Conservation (phyloP, 1,140 invertebrate genomes). For the Polyergus mexicanus region DNA sequence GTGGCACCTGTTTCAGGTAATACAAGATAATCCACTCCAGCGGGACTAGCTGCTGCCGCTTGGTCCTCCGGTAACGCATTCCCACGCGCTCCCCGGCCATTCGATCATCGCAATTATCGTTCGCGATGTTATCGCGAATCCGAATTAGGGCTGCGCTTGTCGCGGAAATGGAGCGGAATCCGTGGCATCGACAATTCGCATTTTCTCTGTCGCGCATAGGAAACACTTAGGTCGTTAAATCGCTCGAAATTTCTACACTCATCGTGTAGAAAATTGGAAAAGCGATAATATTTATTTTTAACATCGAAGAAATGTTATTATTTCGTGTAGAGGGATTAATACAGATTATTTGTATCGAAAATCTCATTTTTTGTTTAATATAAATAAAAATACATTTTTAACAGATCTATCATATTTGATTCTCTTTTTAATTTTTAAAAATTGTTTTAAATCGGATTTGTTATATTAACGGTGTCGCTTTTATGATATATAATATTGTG, state of each 20-base stretch:
- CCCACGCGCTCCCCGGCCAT: constrained; percentile 4
- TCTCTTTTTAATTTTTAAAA: not conserved
- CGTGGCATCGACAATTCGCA: not conserved
- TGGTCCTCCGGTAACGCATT: constrained; percentile 17
- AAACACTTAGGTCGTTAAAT: not conserved
- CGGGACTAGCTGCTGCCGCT: constrained; percentile 25
- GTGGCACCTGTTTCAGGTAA: constrained; percentile 39
- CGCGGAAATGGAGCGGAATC: constrained; percentile 28
- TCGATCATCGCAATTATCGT: constrained; percentile 56
- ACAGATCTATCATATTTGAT: not conserved
- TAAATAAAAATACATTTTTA: not conserved
- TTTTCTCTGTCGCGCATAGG: not conserved
- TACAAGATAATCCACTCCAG: constrained; percentile 56
- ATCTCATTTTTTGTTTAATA: not conserved
- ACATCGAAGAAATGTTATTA: constrained; percentile 1
- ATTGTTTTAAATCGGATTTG: not conserved
- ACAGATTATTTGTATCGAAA: not conserved
- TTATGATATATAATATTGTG: too few relatives aligned
- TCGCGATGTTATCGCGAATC: constrained; percentile 32
- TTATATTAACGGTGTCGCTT: too few relatives aligned
- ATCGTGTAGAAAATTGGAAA: not conserved
- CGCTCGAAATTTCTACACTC: not conserved
- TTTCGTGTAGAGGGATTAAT: not conserved
- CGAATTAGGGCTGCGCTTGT: constrained; percentile 21
- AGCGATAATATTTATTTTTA: not conserved